Conservation (phyloP, 2,113 vertebrate genomes). For the Pedionomus torquatus region DNA sequence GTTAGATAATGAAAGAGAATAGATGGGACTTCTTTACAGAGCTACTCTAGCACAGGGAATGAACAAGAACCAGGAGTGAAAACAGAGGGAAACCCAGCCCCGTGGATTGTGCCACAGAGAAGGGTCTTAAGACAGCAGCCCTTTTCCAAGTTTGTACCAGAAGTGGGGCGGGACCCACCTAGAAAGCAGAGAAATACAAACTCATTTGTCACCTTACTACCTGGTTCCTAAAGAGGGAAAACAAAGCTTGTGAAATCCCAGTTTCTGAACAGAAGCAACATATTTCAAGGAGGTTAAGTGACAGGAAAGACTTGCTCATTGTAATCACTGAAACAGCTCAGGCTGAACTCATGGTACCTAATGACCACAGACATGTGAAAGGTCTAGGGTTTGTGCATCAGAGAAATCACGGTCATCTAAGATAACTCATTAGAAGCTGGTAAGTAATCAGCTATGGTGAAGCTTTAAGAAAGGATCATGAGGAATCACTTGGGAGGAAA, state of each 20-base stretch:
- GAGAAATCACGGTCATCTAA: neutral
- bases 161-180: neutral
- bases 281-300: neutral
- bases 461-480: neutral
- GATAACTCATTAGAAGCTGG: neutral
- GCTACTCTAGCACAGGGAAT: neutral
- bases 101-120: neutral
- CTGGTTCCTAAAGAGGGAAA: neutral
- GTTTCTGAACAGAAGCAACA: neutral
- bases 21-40: neutral
- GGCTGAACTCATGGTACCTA: neutral
- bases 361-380: fast-evolving
- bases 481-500: neutral
- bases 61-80: neutral
- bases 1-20: neutral
- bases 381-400: neutral
- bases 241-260: neutral
- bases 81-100: neutral
- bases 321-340: neutral
- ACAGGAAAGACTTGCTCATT: neutral
- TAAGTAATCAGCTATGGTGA: neutral
- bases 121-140: neutral
- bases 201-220: neutral
- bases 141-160: neutral
- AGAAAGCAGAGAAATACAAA: neutral